Evolutionary conservation across 2,113 vertebrate genomes (phyloP).

Genomic region (Ophiodon elongatus): DNA sequence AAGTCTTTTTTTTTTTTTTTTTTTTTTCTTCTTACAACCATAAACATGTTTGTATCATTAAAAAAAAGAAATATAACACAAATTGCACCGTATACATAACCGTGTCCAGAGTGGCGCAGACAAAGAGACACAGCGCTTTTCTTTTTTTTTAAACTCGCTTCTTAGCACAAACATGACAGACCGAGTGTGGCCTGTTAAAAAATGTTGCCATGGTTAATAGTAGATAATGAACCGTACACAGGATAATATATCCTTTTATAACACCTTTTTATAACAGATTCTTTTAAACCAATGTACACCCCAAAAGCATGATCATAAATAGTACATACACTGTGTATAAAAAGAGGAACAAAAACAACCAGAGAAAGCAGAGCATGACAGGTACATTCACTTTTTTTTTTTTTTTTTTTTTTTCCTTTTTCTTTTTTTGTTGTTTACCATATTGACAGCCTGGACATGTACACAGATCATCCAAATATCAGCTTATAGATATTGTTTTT

Average conservation of each 20-base stretch:
- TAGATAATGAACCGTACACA: slow-evolving; percentile 83
- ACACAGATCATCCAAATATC: slow-evolving; percentile 59
- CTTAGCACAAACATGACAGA: slow-evolving; percentile 66
- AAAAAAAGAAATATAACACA: slow-evolving; percentile 84
- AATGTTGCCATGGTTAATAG: slow-evolving; percentile 75
- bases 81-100: slow-evolving; percentile 85
- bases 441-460: slow-evolving; percentile 44
- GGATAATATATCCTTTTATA: slow-evolving; percentile 90
- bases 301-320: slow-evolving; percentile 88
- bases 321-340: slow-evolving; percentile 85
- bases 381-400: slow-evolving; percentile 84
- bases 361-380: slow-evolving; percentile 80
- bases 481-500: slow-evolving; percentile 32
- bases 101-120: slow-evolving; percentile 68
- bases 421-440: slow-evolving; percentile 22
- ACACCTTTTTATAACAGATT: slow-evolving; percentile 88
- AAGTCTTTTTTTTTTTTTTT: slow-evolving; percentile 70
- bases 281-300: slow-evolving; percentile 86
- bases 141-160: slow-evolving; percentile 34
- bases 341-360: slow-evolving; percentile 76
- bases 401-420: slow-evolving; percentile 42
- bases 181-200: slow-evolving; percentile 75
- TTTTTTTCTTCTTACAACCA: slow-evolving; percentile 84
- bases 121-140: slow-evolving; percentile 66
- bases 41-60: slow-evolving; percentile 79